phyloP scores from a whole-genome alignment of 2,113 vertebrate genomes.

The Xenus cinereus region DNA sequence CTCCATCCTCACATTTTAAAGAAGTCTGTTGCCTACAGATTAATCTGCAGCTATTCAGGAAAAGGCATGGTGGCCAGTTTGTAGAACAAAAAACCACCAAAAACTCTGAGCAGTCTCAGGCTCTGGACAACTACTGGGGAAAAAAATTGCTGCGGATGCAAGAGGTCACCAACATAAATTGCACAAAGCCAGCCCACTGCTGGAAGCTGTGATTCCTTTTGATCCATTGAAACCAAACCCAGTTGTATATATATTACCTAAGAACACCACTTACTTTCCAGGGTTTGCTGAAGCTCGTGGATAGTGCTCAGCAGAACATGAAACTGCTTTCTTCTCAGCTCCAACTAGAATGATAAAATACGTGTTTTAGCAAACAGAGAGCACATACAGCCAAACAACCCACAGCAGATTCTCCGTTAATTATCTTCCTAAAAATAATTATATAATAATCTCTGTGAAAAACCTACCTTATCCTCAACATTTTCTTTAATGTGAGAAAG shows the following conservation, averaged over 20 bases:
- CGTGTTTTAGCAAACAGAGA: background rate
- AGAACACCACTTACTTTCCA: constrained; percentile 88
- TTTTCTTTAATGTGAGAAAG: constrained; percentile 96
- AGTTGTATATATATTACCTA: background rate
- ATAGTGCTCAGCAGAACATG: constrained; percentile 97
- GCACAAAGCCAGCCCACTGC: background rate
- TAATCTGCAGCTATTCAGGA: background rate
- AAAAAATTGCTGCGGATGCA: background rate
- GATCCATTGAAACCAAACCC: background rate
- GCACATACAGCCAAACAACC: background rate
- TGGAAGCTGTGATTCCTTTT: background rate
- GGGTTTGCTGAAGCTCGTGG: constrained; percentile 95
- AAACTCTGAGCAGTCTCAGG: background rate
- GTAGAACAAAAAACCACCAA: background rate
- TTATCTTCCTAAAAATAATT: background rate
- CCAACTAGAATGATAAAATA: constrained; percentile 78
- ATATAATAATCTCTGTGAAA: background rate
- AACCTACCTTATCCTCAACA: constrained; percentile 93
- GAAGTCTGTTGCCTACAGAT: background rate
- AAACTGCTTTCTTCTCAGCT: constrained; percentile 96
- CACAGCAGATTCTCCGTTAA: background rate
- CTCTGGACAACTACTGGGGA: background rate
- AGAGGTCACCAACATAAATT: background rate
- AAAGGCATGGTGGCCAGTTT: background rate
- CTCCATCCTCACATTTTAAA: background rate